phyloP scores from a whole-genome alignment of 1,140 invertebrate species.

The Pseudobourletiella spinata region DNA sequence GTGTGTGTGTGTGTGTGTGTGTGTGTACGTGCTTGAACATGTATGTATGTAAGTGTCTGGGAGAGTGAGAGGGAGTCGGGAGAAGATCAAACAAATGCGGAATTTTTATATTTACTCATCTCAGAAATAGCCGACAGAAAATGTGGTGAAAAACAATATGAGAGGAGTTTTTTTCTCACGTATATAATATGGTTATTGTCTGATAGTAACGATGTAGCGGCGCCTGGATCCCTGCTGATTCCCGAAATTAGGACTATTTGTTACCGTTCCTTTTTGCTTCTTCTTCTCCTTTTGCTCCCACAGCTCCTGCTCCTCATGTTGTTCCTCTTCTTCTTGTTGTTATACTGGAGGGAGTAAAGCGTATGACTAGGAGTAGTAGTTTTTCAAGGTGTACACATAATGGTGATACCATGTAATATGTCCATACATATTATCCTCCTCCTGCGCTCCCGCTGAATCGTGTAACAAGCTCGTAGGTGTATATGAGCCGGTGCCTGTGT shows the following conservation, averaged over 20 bases:
- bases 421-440: too few relatives aligned
- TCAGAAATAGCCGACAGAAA: slow-evolving; percentile 18
- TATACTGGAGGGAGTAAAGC: too few relatives aligned
- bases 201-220: slow-evolving; percentile 32
- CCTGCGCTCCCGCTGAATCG: too few relatives aligned
- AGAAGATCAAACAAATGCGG: slow-evolving; percentile 33
- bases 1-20: background rate
- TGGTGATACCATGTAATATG: too few relatives aligned
- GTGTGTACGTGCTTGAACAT: too few relatives aligned
- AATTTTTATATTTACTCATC: slow-evolving; percentile 35
- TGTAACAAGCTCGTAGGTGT: too few relatives aligned
- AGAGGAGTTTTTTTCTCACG: slow-evolving; percentile 33
- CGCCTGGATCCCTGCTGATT: slow-evolving; percentile 37
- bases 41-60: too few relatives aligned
- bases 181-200: slow-evolving; percentile 33
- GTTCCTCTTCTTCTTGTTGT: too few relatives aligned
- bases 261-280: slow-evolving; percentile 25
- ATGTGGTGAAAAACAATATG: slow-evolving; percentile 28
- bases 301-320: slow-evolving; percentile 21
- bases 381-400: too few relatives aligned
- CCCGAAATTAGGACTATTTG: slow-evolving; percentile 37
- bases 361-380: too few relatives aligned
- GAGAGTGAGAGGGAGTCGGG: slow-evolving; percentile 14
- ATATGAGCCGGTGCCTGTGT: background rate
- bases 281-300: slow-evolving; percentile 8